Conservation (phyloP, 2,888 invertebrate genomes). For the Apamea epomidion region DNA sequence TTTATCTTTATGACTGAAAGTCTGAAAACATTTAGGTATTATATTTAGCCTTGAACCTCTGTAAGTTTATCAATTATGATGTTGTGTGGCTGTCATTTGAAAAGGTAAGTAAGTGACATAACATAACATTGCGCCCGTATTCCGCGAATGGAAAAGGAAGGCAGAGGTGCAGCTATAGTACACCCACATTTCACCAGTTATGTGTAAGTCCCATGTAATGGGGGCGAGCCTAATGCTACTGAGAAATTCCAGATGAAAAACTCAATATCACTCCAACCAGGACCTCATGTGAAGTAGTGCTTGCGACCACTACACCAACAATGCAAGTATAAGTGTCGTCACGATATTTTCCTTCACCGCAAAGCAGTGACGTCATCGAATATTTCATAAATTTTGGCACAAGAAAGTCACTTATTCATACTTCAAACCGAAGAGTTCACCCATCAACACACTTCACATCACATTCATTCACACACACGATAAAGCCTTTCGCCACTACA, state of each 20-base stretch:
- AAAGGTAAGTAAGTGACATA: not conserved
- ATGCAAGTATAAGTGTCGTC: not conserved
- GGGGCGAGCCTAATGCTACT: too few species aligned
- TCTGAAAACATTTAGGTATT: constrained; percentile 30
- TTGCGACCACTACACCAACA: not conserved
- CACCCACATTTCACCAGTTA: too few species aligned
- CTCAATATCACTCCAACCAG: too few species aligned
- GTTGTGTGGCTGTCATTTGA: not conserved
- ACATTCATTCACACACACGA: constrained; percentile 16
- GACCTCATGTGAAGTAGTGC: too few species aligned
- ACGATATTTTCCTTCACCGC: not conserved
- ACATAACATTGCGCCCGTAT: too few species aligned
- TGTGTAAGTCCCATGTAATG: too few species aligned
- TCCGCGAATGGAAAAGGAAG: too few species aligned
- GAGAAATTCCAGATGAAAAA: too few species aligned
- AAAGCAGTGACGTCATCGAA: not conserved
- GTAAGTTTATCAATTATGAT: not conserved
- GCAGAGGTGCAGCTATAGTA: too few species aligned
- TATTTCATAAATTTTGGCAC: not conserved
- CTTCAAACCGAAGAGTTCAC: not conserved
- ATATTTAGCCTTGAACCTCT: constrained; percentile 8
- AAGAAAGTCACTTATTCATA: constrained; percentile 4
- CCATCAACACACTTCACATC: constrained; percentile 22
- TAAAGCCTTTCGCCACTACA: constrained; percentile 13
- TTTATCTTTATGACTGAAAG: constrained; percentile 46